Evolutionary conservation across 2,113 vertebrate species (phyloP).

Genomic region (Grus americana): DNA sequence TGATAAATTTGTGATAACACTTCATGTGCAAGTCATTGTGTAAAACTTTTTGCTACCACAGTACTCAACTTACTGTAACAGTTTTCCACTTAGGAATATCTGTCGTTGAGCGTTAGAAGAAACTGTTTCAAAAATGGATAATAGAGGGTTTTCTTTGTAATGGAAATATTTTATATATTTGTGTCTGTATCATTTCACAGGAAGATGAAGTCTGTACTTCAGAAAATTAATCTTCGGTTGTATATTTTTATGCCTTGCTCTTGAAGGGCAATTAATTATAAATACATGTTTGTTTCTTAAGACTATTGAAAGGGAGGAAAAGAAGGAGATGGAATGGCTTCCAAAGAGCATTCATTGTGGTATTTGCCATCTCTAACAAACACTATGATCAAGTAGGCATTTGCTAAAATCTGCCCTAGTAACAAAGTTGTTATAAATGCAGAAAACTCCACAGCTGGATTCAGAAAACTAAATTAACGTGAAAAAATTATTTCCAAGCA

Average conservation of each 20-base stretch:
- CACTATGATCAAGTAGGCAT: neutral
- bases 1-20: neutral
- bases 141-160: neutral
- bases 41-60: neutral
- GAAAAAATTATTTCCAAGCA: conserved; percentile 48
- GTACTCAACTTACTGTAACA: neutral
- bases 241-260: neutral
- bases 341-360: neutral
- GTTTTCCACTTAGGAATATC: neutral
- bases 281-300: neutral
- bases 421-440: neutral
- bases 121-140: neutral
- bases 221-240: neutral
- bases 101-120: neutral
- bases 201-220: neutral
- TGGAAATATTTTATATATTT: neutral
- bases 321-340: neutral
- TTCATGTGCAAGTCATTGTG: neutral
- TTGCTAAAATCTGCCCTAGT: neutral
- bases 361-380: neutral
- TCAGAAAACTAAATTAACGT: neutral
- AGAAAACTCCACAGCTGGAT: neutral
- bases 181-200: neutral
- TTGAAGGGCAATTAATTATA: neutral
- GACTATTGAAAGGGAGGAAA: neutral